Evolutionary conservation across 64 coral and sea anemone genomes (phyloP), one percentile per base, ranked within the genome.

Genomic region (Pachyseris speciosa): DNA sequence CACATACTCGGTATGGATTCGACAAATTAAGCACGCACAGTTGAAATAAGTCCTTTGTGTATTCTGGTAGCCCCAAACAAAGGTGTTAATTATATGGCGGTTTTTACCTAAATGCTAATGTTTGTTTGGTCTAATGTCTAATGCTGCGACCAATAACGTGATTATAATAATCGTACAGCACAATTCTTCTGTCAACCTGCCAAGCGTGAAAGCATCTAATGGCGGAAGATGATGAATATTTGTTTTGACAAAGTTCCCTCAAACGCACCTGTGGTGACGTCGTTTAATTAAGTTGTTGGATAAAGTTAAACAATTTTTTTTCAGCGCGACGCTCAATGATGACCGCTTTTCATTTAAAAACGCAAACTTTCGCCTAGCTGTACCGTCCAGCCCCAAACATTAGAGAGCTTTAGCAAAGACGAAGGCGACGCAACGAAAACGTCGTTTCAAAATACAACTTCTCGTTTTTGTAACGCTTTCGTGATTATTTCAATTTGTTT

Each of bases 41-140:
- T 24, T 9, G 40, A 44, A 44, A 42, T 45, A 74, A 44, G 22
- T 8, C 32, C 24, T 63, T 81, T 81, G 29, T 63, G 51, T 40
- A 37, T 45, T 51, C 31, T 4, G 41, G 20, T 40, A 63, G 63
- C 9, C 63, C 20, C 19, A 16, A 81, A 63, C 34, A 40, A 81
- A 81, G 41, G 77, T 57, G 75, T 29, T 79, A 58, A 79, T 81
- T 53, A 42, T 7, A 25, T 34, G 30, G 10, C 52, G 76, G 50
- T 15, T 34, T 55, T 45, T 16, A 12, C 26, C 29, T 1, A 26
- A 32, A 79, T 59, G 50, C 49, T 79, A 58, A 79, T 81, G 52
- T 81, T 81, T 81, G 77, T 81, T 61, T 81, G 33, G 17, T 40
- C 32, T 41, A 81, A 63, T 81, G 52, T 29, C n/a, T 25, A 17